Percentiles rank a stretch among this genome's conserved stretches.
phyloP scores from a whole-genome alignment of 2,797 vertebrate species.

The Spea hammondii region DNA sequence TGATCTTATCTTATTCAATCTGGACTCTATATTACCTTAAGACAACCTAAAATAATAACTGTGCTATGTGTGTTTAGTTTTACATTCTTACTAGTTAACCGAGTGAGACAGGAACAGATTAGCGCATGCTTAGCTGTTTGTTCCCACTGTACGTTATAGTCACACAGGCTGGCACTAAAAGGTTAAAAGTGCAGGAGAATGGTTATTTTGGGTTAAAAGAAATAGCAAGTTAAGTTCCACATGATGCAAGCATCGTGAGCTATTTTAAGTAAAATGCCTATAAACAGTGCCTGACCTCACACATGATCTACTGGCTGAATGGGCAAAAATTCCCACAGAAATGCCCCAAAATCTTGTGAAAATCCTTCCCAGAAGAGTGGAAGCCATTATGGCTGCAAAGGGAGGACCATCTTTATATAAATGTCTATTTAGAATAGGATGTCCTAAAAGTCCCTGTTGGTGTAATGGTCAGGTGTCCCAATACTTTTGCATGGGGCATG shows the following conservation, averaged over 20 bases:
- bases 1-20: constrained; percentile 83
- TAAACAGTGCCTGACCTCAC: too few species aligned
- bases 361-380: too few species aligned
- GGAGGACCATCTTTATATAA: too few species aligned
- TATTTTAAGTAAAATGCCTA: too few species aligned
- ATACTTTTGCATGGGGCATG: too few species aligned
- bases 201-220: constrained; percentile 24
- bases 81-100: constrained; percentile 59
- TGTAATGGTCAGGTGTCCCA: too few species aligned
- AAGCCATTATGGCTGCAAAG: too few species aligned
- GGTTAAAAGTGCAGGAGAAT: constrained; percentile 17
- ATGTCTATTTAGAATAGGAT: too few species aligned
- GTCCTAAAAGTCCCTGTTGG: too few species aligned
- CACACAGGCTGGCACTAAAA: neutral
- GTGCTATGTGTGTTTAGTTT: constrained; percentile 49
- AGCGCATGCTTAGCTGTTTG: constrained; percentile 22
- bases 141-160: constrained; percentile 25
- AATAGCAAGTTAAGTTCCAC: neutral
- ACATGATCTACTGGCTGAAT: too few species aligned
- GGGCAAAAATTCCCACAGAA: too few species aligned
- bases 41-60: constrained; percentile 51
- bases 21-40: constrained; percentile 72
- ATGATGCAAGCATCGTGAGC: neutral
- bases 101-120: constrained; percentile 50
- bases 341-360: too few species aligned